Conservation (phyloP, 2,888 invertebrate genomes). For the Patella caerulea region DNA sequence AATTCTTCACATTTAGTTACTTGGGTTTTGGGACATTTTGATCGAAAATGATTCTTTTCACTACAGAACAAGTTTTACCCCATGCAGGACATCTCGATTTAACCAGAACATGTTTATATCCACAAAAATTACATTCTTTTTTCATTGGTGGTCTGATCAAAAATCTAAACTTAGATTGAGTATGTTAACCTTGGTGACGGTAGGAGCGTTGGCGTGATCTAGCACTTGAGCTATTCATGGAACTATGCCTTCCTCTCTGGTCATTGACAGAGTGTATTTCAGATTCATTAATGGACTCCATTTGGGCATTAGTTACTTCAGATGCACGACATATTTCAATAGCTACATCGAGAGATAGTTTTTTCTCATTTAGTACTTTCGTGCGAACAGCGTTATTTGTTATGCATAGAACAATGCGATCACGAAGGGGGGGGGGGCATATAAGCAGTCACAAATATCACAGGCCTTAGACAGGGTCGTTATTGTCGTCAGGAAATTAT, state of each 20-base stretch:
- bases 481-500: constrained; percentile 17
- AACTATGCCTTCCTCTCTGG: no score
- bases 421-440: constrained; percentile 26
- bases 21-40: not conserved
- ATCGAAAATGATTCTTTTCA: constrained; percentile 34
- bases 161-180: no score
- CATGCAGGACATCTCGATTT: constrained; percentile 39
- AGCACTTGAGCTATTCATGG: no score
- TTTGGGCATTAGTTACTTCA: constrained; percentile 14
- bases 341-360: constrained; percentile 22
- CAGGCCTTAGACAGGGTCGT: constrained; percentile 30
- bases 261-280: no score
- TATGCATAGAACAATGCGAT: constrained; percentile 23
- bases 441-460: constrained; percentile 30
- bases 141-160: not conserved
- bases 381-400: constrained; percentile 6
- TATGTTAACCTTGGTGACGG: no score
- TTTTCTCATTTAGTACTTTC: constrained; percentile 13
- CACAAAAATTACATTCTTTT: constrained; percentile 32
- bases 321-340: constrained; percentile 20
- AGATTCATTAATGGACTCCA: constrained; percentile 14
- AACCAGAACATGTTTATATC: constrained; percentile 27
- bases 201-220: no score
- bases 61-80: constrained; percentile 34
- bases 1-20: no score